phyloP scores from a whole-genome alignment of 2,888 invertebrate species.

The Oxyteleia sp. region DNA sequence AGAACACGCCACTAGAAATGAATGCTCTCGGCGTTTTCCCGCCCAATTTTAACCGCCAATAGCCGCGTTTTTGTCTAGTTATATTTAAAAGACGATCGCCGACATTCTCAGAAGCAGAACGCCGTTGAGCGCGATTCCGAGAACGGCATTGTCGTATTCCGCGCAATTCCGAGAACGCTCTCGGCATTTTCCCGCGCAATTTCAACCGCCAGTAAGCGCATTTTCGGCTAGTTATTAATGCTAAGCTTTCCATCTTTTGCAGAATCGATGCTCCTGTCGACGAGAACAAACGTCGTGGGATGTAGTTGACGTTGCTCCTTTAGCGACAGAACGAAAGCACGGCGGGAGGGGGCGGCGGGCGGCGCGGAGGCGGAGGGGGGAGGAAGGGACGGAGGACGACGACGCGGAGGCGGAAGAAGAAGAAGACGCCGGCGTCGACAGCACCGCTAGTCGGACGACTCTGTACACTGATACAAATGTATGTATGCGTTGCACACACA shows the following conservation, averaged over 20 bases:
- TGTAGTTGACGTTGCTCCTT: conserved; percentile 85
- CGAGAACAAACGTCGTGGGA: conserved; percentile 82
- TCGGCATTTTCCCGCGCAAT: too few relatives aligned
- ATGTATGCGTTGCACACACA: conserved; percentile 20
- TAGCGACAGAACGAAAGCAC: conserved; percentile 78
- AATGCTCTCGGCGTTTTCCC: too few relatives aligned
- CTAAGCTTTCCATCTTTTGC: conserved; percentile 47
- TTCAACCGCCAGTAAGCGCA: too few relatives aligned
- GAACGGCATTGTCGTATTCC: too few relatives aligned
- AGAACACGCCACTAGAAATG: too few relatives aligned
- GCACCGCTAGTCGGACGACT: conserved; percentile 60
- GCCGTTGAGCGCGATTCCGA: too few relatives aligned
- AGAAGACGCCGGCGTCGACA: conserved; percentile 68
- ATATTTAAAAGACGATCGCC: too few relatives aligned
- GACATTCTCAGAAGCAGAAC: too few relatives aligned
- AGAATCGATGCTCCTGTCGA: conserved; percentile 82
- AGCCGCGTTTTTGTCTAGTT: too few relatives aligned
- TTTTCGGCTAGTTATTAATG: conserved; percentile 41
- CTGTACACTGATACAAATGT: conserved; percentile 56
- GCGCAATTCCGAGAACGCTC: too few relatives aligned
- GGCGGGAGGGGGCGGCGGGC: conserved; percentile 78
- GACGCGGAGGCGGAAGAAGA: conserved; percentile 58
- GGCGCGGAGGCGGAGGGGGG: conserved; percentile 72
- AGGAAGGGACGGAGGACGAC: conserved; percentile 61
- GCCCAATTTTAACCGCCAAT: too few relatives aligned